Evolutionary conservation across 2,888 invertebrate genomes (phyloP).

Genomic region (Cremastobaeus sp.): DNA sequence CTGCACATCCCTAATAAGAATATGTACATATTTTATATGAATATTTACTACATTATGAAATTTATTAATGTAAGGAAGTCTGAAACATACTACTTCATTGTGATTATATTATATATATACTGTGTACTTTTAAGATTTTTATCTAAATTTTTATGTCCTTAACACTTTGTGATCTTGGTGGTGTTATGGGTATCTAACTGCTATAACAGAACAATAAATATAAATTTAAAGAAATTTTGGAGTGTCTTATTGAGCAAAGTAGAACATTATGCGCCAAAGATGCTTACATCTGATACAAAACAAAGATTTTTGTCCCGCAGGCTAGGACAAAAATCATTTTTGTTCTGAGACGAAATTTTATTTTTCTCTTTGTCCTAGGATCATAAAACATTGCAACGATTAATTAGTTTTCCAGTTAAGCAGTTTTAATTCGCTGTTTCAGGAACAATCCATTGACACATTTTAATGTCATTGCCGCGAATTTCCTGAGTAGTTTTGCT

Average conservation of each 20-base stretch:
- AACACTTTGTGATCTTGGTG: slow-evolving; percentile 26
- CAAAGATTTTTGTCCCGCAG: no score
- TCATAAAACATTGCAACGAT: no score
- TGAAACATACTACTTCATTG: background rate
- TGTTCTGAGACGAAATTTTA: no score
- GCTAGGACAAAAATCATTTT: no score
- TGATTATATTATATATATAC: slow-evolving; percentile 2
- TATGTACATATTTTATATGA: slow-evolving; percentile 24
- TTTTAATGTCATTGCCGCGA: no score
- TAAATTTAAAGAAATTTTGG: background rate
- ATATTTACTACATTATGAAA: slow-evolving; percentile 17
- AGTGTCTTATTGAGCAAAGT: slow-evolving; percentile 4
- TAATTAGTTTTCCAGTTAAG: no score
- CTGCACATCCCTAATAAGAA: slow-evolving; percentile 16
- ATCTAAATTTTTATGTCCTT: slow-evolving; percentile 4
- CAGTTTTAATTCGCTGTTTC: no score
- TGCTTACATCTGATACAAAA: no score
- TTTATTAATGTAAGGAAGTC: slow-evolving; percentile 19
- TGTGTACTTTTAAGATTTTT: slow-evolving; percentile 8
- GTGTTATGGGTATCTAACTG: slow-evolving; percentile 28
- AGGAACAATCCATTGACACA: no score
- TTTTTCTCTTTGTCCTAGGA: no score
- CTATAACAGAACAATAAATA: slow-evolving; percentile 21
- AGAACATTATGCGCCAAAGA: no score
- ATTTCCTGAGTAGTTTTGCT: no score